phyloP scores from a whole-genome alignment of 2,888 invertebrate species.

The Drosophila demipolita region DNA sequence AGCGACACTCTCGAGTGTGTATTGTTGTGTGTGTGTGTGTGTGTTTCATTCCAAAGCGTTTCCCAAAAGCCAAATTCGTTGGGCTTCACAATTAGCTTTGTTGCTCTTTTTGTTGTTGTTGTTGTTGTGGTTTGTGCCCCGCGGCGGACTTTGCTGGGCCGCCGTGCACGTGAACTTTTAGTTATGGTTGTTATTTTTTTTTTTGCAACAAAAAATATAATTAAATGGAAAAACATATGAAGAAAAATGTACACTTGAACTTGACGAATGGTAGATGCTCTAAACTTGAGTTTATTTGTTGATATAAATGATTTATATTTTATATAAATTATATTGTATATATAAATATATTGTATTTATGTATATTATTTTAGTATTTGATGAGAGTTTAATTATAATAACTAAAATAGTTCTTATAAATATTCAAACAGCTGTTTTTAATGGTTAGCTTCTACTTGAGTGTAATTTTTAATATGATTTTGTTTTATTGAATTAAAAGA shows the following conservation, averaged over 20 bases:
- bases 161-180: conserved; percentile 70
- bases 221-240: conserved; percentile 11
- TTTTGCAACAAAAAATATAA: conserved; percentile 20
- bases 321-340: too few species aligned
- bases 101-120: conserved; percentile 27
- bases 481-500: neutral
- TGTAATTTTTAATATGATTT: neutral
- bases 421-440: neutral
- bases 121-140: conserved; percentile 37
- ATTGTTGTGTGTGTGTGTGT: neutral
- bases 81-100: conserved; percentile 35
- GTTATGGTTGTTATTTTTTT: conserved; percentile 32
- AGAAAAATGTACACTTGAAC: conserved; percentile 2
- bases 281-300: neutral
- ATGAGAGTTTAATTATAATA: neutral
- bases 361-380: neutral
- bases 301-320: too few species aligned
- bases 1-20: conserved; percentile 1
- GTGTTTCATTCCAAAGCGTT: conserved; percentile 58
- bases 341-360: neutral
- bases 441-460: neutral
- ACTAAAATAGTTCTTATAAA: neutral
- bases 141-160: conserved; percentile 30
- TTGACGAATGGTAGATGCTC: conserved; percentile 37
- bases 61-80: conserved; percentile 28